Conservation (phyloP, 1,140 invertebrate genomes). For the Drosophila ohnishii region DNA sequence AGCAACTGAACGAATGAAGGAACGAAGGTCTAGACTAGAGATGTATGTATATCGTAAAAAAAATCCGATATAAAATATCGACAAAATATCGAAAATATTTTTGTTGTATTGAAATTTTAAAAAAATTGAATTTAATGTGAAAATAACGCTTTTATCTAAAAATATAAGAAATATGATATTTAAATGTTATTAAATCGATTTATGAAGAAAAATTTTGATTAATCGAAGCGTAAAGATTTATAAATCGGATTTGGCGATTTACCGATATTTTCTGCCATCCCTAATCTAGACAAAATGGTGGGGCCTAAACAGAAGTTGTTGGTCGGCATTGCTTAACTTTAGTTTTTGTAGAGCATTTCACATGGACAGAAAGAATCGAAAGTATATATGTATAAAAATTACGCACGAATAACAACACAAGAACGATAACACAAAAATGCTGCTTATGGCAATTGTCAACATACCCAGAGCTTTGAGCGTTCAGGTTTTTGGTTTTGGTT, state of each 20-base stretch:
- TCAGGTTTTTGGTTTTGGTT: conserved; percentile 28
- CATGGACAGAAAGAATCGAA: conserved; percentile 41
- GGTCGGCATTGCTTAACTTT: conserved; percentile 48
- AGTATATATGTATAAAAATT: conserved; percentile 44
- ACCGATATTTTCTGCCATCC: not conserved
- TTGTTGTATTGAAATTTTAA: not conserved
- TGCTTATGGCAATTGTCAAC: conserved; percentile 56
- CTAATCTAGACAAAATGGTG: conserved; percentile 30
- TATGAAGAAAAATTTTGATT: not conserved
- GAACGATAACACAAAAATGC: conserved; percentile 44
- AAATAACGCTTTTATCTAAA: too few relatives aligned
- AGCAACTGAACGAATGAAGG: conserved; percentile 49
- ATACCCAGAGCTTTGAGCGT: conserved; percentile 53
- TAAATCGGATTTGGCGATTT: not conserved
- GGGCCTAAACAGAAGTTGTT: conserved; percentile 34
- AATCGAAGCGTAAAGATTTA: not conserved
- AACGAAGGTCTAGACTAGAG: conserved; percentile 40
- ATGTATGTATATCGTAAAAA: not conserved
- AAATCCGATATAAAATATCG: not conserved
- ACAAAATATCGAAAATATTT: not conserved
- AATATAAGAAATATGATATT: not conserved
- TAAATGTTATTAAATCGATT: too few relatives aligned
- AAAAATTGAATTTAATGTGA: not conserved
- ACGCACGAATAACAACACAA: conserved; percentile 52
- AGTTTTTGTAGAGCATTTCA: conserved; percentile 54